Conservation (phyloP, 2,888 invertebrate genomes). For the Adelognathus sp. region DNA sequence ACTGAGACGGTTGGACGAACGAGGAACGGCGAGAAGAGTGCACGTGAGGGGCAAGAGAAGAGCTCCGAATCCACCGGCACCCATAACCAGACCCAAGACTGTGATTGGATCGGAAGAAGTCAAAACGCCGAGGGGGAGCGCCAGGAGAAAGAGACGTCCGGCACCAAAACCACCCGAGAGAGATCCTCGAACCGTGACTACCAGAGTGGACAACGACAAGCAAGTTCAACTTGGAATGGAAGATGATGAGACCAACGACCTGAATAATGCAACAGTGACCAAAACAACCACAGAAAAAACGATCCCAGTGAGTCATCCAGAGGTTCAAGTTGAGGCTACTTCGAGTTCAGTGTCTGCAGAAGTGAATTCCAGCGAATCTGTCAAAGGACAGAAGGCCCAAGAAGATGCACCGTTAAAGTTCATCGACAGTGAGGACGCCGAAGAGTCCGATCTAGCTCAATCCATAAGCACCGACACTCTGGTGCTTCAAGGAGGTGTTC, state of each 20-base stretch:
- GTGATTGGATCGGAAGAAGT: slow-evolving; percentile 68
- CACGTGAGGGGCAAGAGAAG: slow-evolving; percentile 90
- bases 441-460: slow-evolving; percentile 36
- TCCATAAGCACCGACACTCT: slow-evolving; percentile 77
- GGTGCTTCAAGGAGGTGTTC: slow-evolving; percentile 74
- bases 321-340: neutral
- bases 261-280: neutral
- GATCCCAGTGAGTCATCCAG: neutral
- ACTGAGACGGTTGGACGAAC: slow-evolving; percentile 78
- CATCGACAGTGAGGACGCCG: slow-evolving; percentile 26
- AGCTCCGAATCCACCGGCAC: slow-evolving; percentile 87
- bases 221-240: neutral
- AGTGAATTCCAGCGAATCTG: neutral
- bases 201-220: neutral
- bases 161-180: slow-evolving; percentile 83
- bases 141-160: slow-evolving; percentile 81
- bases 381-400: neutral
- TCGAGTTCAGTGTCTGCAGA: neutral
- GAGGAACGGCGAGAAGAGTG: slow-evolving; percentile 83
- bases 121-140: slow-evolving; percentile 56
- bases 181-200: slow-evolving; percentile 17
- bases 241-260: neutral
- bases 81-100: slow-evolving; percentile 57
- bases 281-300: neutral
- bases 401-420: neutral